Percentiles rank a stretch among this genome's conserved stretches.
phyloP scores from a whole-genome alignment of 2,888 invertebrate genomes.

The Latheticus oryzae region DNA sequence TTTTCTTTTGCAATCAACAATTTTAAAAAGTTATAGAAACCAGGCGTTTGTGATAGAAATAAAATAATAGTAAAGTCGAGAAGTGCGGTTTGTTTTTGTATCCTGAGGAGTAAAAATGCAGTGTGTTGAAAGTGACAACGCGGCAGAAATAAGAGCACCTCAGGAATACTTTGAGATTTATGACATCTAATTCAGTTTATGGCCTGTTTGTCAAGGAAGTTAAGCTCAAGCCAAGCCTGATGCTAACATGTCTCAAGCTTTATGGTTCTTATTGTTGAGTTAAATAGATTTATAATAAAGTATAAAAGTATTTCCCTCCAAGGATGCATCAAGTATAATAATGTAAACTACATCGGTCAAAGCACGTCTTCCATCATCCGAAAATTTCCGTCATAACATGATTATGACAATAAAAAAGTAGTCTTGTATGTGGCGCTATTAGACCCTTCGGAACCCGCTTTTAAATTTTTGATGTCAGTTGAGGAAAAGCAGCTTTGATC shows the following conservation, averaged over 20 bases:
- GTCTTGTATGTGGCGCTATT: conserved; percentile 20
- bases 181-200: conserved; percentile 22
- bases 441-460: conserved; percentile 12
- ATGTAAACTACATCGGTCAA: neutral
- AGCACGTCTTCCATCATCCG: conserved; percentile 7
- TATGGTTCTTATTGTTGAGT: conserved; percentile 15
- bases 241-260: conserved; percentile 7
- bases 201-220: conserved; percentile 21
- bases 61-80: too few species aligned
- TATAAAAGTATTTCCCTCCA: conserved; percentile 3
- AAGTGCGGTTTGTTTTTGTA: too few species aligned
- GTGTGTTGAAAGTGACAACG: conserved; percentile 8
- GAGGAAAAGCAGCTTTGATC: conserved; percentile 18
- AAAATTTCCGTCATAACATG: conserved; percentile 7
- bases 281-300: conserved; percentile 24
- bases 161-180: conserved; percentile 27
- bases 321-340: conserved; percentile 6
- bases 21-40: too few species aligned
- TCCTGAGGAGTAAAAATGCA: too few species aligned
- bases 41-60: too few species aligned
- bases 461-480: conserved; percentile 18
- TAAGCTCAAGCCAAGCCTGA: conserved; percentile 2
- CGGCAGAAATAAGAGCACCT: conserved; percentile 22
- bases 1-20: too few species aligned
- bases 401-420: conserved; percentile 23